Conservation (phyloP, 1,140 invertebrate genomes). For the Formica exsecta region DNA sequence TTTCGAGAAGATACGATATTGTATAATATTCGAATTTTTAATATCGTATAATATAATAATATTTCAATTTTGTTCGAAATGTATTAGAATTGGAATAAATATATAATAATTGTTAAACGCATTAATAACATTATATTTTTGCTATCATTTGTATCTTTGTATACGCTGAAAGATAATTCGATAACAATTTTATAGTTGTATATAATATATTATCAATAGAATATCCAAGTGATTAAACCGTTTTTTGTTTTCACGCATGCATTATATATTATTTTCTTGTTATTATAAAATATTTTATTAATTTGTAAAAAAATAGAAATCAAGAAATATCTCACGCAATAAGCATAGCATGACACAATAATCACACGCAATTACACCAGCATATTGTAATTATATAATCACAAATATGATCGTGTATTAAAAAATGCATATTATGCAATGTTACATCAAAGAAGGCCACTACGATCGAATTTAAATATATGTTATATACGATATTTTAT, state of each 20-base stretch:
- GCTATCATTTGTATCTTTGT: background rate
- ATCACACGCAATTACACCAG: background rate
- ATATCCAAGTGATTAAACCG: background rate
- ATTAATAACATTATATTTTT: conserved; percentile 17
- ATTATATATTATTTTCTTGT: background rate
- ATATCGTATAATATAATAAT: too few relatives aligned
- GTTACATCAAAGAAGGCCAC: too few relatives aligned
- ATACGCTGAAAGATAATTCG: background rate
- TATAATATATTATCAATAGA: background rate
- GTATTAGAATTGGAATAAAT: too few relatives aligned
- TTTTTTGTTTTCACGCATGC: background rate
- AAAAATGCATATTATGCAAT: background rate
- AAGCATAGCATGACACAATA: background rate
- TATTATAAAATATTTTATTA: conserved; percentile 4
- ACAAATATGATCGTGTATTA: background rate
- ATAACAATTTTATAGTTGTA: background rate
- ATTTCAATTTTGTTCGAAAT: too few relatives aligned
- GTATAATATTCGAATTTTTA: too few relatives aligned
- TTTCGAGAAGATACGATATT: background rate
- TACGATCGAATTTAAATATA: background rate
- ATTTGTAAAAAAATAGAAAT: background rate
- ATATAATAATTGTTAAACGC: background rate
- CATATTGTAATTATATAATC: background rate
- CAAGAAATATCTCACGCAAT: background rate
- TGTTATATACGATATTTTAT: background rate